Evolutionary conservation across 2,113 vertebrate genomes (phyloP), one percentile per base, ranked within the genome.

Genomic region (Brienomyrus brachyistius): DNA sequence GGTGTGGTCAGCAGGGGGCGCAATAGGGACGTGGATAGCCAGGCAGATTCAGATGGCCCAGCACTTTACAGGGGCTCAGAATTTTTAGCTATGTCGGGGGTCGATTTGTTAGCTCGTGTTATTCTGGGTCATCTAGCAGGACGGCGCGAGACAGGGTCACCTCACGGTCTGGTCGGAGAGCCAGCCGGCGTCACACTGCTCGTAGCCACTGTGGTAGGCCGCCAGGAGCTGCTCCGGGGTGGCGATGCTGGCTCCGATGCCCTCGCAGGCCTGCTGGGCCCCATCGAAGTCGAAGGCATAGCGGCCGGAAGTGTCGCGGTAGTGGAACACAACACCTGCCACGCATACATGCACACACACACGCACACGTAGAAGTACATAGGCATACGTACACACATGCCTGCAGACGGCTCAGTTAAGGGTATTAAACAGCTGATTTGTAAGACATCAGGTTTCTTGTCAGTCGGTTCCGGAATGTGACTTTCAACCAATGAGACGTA

Each of bases 131-230:
- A 70, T 70, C 27, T 43, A 19, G 74, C 13, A 0, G 35, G 21
- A 3, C 45, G 21, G 47, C 1, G 6, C 2, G 6, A 84, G 45
- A 84, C 2, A 23, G 51, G 62, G 92, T 91, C 91, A 99, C 98
- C 98, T 97, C 91, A 99, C 98, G 1, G 98, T 99, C 95, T 98
- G 97, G 91, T 99, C 98, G 11, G 98, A 97, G 92, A 99, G 96
- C 98, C 98, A 99, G 89, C 98, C 98, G 0, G 98, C 98, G 2
- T 99, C 98, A 40, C 98, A 99, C 92, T 99, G 98, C 94, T 99
- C 97, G 88, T 96, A 98, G 84, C 98, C 98, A 1, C 99, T 98
- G 87, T 99, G 98, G 0, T 97, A 99, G 88, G 98, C 98, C 1
- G 98, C 98, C 93, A 98, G 98, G 86, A 99, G 96, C 94, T 99